Conservation (phyloP, 2,888 invertebrate species). For the Artemia sinica region DNA sequence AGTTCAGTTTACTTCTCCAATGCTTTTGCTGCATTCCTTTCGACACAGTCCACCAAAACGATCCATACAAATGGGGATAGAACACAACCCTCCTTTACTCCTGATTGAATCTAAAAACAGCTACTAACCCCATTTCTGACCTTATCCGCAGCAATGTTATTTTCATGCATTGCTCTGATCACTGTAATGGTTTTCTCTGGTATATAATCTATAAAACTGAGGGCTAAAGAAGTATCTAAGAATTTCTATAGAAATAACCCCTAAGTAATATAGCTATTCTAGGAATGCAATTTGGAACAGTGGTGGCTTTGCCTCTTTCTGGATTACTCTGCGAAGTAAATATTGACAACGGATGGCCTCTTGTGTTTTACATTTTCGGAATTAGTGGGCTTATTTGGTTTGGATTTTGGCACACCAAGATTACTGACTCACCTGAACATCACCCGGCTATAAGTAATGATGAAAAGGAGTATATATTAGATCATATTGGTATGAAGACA, state of each 20-base stretch:
- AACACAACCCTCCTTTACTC: no score
- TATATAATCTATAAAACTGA: no score
- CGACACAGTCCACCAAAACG: no score
- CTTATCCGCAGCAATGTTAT: no score
- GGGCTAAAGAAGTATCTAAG: no score
- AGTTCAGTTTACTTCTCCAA: no score
- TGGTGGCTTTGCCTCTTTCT: slow-evolving; percentile 19
- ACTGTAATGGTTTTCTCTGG: no score
- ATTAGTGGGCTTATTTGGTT: slow-evolving; percentile 32
- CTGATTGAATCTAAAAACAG: no score
- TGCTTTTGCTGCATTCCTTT: no score
- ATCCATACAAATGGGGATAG: no score
- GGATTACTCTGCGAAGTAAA: slow-evolving; percentile 15
- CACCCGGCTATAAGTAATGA: slow-evolving; percentile 55
- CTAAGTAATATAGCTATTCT: neutral
- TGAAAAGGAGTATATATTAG: slow-evolving; percentile 42
- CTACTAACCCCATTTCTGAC: no score
- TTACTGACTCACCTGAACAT: slow-evolving; percentile 42
- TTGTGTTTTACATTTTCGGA: slow-evolving; percentile 31
- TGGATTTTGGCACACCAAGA: slow-evolving; percentile 32
- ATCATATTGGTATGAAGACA: slow-evolving; percentile 30
- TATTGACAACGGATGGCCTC: slow-evolving; percentile 27
- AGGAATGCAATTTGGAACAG: slow-evolving; percentile 22
- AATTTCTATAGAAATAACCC: neutral
- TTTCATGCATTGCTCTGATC: no score